Base-by-base conservation (phyloP, 2,113 vertebrate species). In the Ageneiosus marmoratus region DNA sequence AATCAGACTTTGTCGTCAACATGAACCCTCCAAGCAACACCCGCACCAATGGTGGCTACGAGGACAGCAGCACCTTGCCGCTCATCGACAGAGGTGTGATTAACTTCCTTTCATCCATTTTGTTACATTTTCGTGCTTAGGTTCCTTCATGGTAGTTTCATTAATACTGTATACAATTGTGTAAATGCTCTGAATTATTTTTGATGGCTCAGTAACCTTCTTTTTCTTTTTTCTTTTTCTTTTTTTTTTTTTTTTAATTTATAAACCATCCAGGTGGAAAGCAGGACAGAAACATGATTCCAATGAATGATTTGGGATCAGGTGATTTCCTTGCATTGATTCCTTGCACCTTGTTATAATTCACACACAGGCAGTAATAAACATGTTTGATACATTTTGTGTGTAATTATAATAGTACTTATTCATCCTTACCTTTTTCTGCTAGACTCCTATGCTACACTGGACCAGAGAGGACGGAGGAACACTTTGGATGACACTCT, bases 41-140 rank as follows among this genome's bases (percentile, higher is more conserved):
- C 74, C 92, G 95, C 83, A 92, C 89, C 89, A 97, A 96, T 34
- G 95, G 95, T 50, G 94, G 94, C 74, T 97, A 96, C 20, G 97
- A 99, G 89, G 97, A 98, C 86, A 97, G 96, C 93, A 98, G 96
- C 93, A 98, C 98, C 83, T 92, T 97, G 72, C 98, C 97, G 0
- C 97, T 99, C 85, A 96, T 98, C 0, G 95, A 98, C 86, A 96
- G 93, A 95, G 95, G 95, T 90, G 50, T 91, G 94, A 22, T n/a
- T 0, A 1, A 11, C 1, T 46, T 48, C 77, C n/a, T 62, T 60
- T 7, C 4, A 32, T 55, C 15, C 15, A 63, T 34, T 63, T 75
- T 32, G 9, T 29, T 32, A 9, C 13, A 73, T 44, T 73, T 74
- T 32, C 22, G 13, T 18, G 1, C 37, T 46, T 3, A 7, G 8